These are phyloP conservation scores for Tonatia bakeri DNA, from an alignment of 2,113 vertebrate species.

Conservation along the genomic window DNA sequence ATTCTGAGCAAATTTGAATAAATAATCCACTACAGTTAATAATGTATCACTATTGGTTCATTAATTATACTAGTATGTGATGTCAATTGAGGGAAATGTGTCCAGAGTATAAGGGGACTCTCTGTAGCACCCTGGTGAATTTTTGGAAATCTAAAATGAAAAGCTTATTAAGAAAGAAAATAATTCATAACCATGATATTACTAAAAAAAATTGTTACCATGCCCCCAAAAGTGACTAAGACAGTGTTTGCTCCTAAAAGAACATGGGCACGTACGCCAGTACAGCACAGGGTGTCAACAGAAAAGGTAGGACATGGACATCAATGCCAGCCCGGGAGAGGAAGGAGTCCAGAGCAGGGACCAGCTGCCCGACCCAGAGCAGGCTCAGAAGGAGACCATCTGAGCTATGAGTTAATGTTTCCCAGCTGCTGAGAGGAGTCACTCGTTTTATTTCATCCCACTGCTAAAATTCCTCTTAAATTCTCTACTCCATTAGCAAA, in stretches of 20 bases:
- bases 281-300: neutral
- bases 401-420: neutral
- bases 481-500: neutral
- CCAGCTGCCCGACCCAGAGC: neutral
- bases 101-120: neutral
- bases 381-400: neutral
- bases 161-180: slow-evolving; percentile 5
- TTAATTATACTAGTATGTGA: neutral
- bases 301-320: neutral
- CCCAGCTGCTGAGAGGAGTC: neutral
- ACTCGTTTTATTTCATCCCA: neutral
- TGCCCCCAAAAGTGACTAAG: neutral
- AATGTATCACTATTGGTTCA: neutral
- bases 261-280: neutral
- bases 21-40: neutral
- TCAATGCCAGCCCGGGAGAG: neutral
- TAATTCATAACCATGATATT: neutral
- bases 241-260: neutral
- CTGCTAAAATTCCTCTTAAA: slow-evolving; percentile 1
- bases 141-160: neutral
- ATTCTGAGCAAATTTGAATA: neutral
- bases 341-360: neutral
- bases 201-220: neutral
- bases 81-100: neutral
- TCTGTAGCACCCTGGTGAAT: neutral